A percentile compares a stretch with the other conserved stretches of the same genome.
phyloP scores from a whole-genome alignment of 2,113 vertebrate species.

The Archilochus colubris region DNA sequence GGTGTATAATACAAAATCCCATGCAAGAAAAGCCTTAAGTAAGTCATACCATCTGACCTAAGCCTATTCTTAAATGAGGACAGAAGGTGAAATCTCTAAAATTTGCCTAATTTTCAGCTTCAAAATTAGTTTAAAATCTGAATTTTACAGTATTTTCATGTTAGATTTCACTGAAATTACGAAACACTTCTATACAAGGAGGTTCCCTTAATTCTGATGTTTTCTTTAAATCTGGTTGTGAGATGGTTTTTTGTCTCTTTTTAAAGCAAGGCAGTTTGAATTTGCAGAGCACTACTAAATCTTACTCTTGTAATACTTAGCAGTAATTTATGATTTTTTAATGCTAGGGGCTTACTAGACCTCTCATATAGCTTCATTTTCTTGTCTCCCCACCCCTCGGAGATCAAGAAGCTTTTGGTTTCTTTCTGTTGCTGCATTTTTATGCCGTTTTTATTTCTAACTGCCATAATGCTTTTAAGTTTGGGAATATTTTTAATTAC shows the following conservation, averaged over 20 bases:
- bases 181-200: background rate
- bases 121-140: background rate
- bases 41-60: background rate
- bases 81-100: background rate
- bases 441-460: background rate
- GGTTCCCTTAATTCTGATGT: background rate
- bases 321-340: background rate
- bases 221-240: background rate
- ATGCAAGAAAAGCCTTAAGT: background rate
- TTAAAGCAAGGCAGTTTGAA: background rate
- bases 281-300: background rate
- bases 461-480: background rate
- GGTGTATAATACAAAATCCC: background rate
- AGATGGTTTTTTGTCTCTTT: background rate
- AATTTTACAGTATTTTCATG: background rate
- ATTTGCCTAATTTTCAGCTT: background rate
- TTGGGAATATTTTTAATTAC: background rate
- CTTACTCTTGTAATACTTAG: background rate
- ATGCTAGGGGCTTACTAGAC: background rate
- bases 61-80: background rate
- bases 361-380: background rate
- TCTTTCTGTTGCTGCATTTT: background rate
- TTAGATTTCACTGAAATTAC: background rate
- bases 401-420: background rate
- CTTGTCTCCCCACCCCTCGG: background rate